Conservation (phyloP, 2,888 invertebrate species). For the Tridacna crocea region DNA sequence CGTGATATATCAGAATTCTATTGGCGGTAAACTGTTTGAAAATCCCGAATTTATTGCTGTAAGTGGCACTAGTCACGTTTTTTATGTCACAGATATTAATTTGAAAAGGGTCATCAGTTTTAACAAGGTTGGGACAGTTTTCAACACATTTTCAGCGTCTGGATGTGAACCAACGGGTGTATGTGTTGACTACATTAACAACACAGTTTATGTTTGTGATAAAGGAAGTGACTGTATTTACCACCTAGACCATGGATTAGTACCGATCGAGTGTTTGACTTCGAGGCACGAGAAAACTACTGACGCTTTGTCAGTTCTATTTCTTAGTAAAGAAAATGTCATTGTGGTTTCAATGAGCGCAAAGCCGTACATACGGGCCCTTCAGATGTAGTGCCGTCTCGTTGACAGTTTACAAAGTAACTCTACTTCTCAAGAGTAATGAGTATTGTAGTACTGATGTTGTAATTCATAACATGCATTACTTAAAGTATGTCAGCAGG, state of each 20-base stretch:
- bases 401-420: not conserved
- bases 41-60: slow-evolving; percentile 35
- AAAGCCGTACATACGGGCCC: not conserved
- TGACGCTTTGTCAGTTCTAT: not conserved
- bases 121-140: slow-evolving; percentile 26
- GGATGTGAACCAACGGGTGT: slow-evolving; percentile 33
- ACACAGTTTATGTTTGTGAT: slow-evolving; percentile 36
- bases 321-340: not conserved
- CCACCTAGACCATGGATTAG: not conserved
- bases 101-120: slow-evolving; percentile 24
- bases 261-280: not conserved
- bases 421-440: too few species aligned
- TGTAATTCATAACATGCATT: too few species aligned
- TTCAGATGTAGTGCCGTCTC: not conserved
- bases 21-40: slow-evolving; percentile 16
- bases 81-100: slow-evolving; percentile 40
- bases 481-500: too few species aligned
- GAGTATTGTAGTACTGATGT: too few species aligned
- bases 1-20: slow-evolving; percentile 18
- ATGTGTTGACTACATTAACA: slow-evolving; percentile 24
- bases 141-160: slow-evolving; percentile 11
- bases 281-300: slow-evolving; percentile 9
- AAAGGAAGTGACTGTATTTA: slow-evolving; percentile 6
- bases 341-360: slow-evolving; percentile 7
- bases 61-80: slow-evolving; percentile 10